These are phyloP conservation scores for Dynastes tityus DNA, from an alignment of 2,888 invertebrate genomes.

Conservation along the genomic window DNA sequence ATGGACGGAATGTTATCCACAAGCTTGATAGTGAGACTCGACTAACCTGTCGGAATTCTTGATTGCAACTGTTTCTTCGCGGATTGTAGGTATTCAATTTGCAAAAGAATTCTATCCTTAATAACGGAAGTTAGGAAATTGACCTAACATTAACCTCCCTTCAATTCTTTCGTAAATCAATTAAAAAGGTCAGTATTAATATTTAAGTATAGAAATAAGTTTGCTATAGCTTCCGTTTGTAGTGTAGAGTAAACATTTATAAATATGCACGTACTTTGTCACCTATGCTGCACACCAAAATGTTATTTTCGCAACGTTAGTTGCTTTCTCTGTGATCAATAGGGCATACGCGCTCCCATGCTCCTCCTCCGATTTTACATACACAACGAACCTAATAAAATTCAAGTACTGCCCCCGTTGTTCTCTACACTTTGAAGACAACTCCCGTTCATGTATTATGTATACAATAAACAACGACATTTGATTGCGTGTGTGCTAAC, in stretches of 20 bases:
- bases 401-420: conserved; percentile 15
- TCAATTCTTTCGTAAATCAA: background rate
- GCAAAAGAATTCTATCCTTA: too few relatives aligned
- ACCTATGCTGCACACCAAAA: background rate
- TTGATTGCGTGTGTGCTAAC: conserved; percentile 35
- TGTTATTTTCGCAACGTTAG: background rate
- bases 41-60: too few relatives aligned
- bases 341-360: conserved; percentile 10
- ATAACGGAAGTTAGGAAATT: too few relatives aligned
- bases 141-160: too few relatives aligned
- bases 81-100: too few relatives aligned
- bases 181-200: background rate
- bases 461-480: conserved; percentile 30
- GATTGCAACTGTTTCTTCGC: too few relatives aligned
- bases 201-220: background rate
- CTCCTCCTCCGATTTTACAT: conserved; percentile 40
- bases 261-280: background rate
- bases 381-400: conserved; percentile 38
- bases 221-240: too few relatives aligned
- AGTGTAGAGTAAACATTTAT: too few relatives aligned
- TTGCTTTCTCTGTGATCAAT: conserved; percentile 16
- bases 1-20: too few relatives aligned
- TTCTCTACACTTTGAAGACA: conserved; percentile 32
- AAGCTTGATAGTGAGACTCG: too few relatives aligned
- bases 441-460: conserved; percentile 43